Conservation (phyloP, 2,113 vertebrate genomes). For the Eretmochelys imbricata region DNA sequence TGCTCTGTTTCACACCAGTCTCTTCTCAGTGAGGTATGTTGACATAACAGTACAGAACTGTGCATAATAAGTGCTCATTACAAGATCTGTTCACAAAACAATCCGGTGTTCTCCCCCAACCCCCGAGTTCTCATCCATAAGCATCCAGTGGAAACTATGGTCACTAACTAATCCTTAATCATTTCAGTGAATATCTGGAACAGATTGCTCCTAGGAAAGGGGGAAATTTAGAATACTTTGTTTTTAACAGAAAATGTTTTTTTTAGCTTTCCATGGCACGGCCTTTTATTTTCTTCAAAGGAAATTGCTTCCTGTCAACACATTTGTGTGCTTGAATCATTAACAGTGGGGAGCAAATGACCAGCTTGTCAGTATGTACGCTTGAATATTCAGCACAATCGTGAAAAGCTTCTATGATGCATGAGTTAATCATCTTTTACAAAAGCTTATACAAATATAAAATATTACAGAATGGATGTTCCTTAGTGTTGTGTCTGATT, state of each 20-base stretch:
- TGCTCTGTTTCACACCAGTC: neutral
- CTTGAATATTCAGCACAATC: neutral
- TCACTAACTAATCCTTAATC: neutral
- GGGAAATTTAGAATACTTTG: neutral
- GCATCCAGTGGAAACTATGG: neutral
- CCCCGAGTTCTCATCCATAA: neutral
- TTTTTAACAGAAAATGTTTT: neutral
- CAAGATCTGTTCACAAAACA: neutral
- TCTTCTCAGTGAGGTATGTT: too few relatives aligned
- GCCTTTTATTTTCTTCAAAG: neutral
- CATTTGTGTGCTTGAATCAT: neutral
- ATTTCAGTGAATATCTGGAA: neutral
- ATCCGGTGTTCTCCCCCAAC: neutral
- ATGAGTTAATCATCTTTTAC: neutral
- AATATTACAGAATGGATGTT: neutral
- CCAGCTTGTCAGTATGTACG: neutral
- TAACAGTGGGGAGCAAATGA: neutral
- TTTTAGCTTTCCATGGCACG: neutral
- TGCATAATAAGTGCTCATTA: neutral
- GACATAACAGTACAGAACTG: neutral
- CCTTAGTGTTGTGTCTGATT: neutral
- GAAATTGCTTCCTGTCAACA: neutral
- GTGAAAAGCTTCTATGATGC: neutral
- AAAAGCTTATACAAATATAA: neutral
- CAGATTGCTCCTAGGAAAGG: neutral